Conservation (phyloP, 64 coral and sea anemone genomes). For the Porites australiensis region DNA sequence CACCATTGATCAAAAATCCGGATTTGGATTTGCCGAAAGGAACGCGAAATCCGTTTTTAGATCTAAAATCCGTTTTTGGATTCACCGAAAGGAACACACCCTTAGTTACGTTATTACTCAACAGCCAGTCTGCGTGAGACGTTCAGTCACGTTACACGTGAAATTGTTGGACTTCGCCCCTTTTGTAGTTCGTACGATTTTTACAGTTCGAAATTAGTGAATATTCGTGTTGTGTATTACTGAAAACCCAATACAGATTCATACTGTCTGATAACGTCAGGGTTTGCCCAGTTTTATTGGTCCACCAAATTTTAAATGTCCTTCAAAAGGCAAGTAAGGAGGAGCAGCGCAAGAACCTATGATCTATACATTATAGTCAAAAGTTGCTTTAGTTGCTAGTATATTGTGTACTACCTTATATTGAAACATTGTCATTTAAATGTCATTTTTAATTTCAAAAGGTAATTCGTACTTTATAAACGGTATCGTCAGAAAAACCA, state of each 20-base stretch:
- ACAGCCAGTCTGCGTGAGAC: too few relatives aligned
- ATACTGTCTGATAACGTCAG: neutral
- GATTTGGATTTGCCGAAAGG: too few relatives aligned
- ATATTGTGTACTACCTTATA: too few relatives aligned
- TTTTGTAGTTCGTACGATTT: neutral
- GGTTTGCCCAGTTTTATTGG: neutral
- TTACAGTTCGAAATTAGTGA: neutral
- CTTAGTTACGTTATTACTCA: too few relatives aligned
- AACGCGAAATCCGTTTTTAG: too few relatives aligned
- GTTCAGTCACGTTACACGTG: too few relatives aligned
- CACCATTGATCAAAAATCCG: too few relatives aligned
- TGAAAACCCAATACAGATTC: neutral
- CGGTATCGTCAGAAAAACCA: neutral
- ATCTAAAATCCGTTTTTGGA: too few relatives aligned
- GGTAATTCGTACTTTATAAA: conserved; percentile 8
- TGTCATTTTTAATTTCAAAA: neutral
- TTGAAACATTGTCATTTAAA: neutral
- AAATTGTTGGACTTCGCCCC: too few relatives aligned
- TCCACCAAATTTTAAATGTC: neutral
- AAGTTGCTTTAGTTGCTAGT: too few relatives aligned
- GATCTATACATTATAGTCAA: neutral
- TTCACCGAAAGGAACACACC: too few relatives aligned
- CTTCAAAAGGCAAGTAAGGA: neutral
- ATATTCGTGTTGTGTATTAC: neutral
- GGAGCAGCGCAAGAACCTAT: neutral